Conservation (phyloP, 2,113 vertebrate species). For the Terrapene triunguis region DNA sequence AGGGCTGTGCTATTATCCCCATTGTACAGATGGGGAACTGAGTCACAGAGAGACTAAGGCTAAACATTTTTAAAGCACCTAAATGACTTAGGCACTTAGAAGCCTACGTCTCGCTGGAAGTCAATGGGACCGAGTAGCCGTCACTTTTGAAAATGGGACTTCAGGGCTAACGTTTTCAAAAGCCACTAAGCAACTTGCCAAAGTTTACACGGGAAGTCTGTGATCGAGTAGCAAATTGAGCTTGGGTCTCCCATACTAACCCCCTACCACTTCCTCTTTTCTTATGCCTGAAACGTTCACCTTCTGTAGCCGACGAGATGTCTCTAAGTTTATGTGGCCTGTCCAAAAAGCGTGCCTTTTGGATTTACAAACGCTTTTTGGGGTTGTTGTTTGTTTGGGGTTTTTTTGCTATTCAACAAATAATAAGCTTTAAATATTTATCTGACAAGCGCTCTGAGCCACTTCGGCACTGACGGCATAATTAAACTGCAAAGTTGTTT, state of each 20-base stretch:
- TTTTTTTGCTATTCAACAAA: conserved; percentile 29
- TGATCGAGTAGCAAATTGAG: neutral
- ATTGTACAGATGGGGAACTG: neutral
- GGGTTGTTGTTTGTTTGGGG: neutral
- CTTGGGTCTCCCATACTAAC: neutral
- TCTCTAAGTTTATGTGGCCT: neutral
- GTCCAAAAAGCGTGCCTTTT: conserved; percentile 6
- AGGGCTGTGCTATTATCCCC: neutral
- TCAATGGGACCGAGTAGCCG: neutral
- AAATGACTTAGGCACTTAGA: neutral
- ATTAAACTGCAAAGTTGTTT: conserved; percentile 55
- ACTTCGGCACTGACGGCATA: conserved; percentile 24
- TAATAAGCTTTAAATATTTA: conserved; percentile 48
- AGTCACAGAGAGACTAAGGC: neutral
- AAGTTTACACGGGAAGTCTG: neutral
- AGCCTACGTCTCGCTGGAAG: neutral
- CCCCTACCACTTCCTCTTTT: neutral
- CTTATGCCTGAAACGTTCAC: neutral
- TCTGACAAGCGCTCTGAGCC: neutral
- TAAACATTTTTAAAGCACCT: neutral
- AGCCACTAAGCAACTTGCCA: neutral
- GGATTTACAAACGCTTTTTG: neutral
- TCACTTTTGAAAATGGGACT: neutral
- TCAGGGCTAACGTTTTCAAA: neutral
- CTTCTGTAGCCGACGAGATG: neutral